These are phyloP conservation scores for Sitta europaea DNA, from an alignment of 2,113 vertebrate genomes.

Conservation along the genomic window DNA sequence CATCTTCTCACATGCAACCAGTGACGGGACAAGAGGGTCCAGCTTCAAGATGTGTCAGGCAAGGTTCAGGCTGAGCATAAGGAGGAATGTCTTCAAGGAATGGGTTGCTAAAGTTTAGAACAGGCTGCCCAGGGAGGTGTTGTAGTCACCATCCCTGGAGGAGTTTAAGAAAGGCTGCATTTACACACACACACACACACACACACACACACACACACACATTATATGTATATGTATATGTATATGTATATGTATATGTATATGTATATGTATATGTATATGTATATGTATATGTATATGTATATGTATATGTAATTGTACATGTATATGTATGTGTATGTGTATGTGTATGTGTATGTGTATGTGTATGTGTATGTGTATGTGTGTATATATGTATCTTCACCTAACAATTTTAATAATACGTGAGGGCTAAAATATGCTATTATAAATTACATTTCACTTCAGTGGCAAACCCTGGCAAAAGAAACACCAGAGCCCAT, in stretches of 20 bases:
- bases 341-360: no score
- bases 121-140: background rate
- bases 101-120: background rate
- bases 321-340: no score
- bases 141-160: background rate
- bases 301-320: no score
- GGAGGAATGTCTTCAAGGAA: background rate
- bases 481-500: background rate
- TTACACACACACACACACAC: rapidly evolving
- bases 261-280: no score
- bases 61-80: background rate
- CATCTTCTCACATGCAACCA: background rate
- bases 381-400: background rate
- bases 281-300: background rate
- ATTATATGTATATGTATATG: no score
- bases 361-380: rapidly evolving
- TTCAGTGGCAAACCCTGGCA: background rate
- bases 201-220: no score
- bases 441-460: background rate
- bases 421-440: background rate
- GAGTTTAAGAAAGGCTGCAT: background rate
- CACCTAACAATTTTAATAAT: background rate
- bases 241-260: rapidly evolving
- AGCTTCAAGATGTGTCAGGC: background rate
- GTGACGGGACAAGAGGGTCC: background rate